A percentile compares a stretch with the other conserved stretches of the same genome.
Evolutionary conservation across 2,797 vertebrate species (phyloP).

Genomic region (Esox masquinongy): DNA sequence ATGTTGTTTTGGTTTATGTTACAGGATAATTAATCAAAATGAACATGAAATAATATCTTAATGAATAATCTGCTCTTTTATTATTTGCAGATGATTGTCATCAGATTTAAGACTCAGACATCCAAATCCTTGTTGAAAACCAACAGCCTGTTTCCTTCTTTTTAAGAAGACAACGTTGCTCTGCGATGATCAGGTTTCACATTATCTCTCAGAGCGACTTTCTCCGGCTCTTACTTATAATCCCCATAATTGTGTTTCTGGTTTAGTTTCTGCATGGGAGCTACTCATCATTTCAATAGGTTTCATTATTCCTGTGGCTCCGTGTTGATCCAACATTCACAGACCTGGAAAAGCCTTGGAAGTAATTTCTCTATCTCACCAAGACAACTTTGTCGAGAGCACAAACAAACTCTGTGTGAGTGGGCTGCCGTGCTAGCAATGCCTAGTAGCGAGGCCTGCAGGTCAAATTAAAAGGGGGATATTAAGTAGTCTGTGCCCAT

Average conservation of each 20-base stretch:
- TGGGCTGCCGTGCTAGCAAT: slow-evolving; percentile 12
- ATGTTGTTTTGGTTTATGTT: not conserved
- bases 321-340: not conserved
- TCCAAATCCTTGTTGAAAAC: slow-evolving; percentile 12
- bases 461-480: slow-evolving; percentile 31
- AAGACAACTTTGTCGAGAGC: not conserved
- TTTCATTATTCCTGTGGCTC: slow-evolving; percentile 64
- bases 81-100: slow-evolving; percentile 24
- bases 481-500: slow-evolving; percentile 60
- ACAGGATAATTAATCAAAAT: not conserved
- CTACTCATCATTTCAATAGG: slow-evolving; percentile 66
- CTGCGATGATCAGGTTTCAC: slow-evolving; percentile 53
- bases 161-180: slow-evolving; percentile 28
- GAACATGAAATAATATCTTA: slow-evolving; percentile 11
- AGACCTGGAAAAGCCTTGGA: slow-evolving; percentile 13
- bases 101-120: slow-evolving; percentile 27
- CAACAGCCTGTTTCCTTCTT: slow-evolving; percentile 31
- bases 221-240: slow-evolving; percentile 29
- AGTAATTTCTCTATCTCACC: not conserved
- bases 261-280: slow-evolving; percentile 55
- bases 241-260: slow-evolving; percentile 63
- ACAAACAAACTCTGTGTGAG: slow-evolving; percentile 35
- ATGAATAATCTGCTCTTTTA: slow-evolving; percentile 23
- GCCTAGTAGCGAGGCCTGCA: slow-evolving; percentile 4
- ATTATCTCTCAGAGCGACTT: slow-evolving; percentile 37